Evolutionary conservation across 2,888 invertebrate genomes (phyloP).

Genomic region (Ophion ellenae): DNA sequence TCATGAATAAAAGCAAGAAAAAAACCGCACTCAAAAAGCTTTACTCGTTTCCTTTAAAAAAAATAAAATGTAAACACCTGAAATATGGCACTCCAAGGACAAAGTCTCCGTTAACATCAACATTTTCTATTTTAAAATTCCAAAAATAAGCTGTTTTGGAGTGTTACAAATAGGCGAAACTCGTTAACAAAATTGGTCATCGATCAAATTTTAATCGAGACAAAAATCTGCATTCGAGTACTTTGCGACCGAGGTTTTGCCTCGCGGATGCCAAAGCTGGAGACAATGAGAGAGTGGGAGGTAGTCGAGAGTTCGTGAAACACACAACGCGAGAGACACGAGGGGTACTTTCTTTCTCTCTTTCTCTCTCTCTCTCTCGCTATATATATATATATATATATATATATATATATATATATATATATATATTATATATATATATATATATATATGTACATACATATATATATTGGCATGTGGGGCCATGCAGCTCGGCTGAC

Average conservation of each 20-base stretch:
- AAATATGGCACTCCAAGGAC: no score
- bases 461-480: constrained; percentile 49
- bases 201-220: constrained; percentile 29
- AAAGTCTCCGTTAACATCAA: no score
- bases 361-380: no score
- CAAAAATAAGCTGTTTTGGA: no score
- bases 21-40: no score
- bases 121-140: no score
- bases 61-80: no score
- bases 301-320: constrained; percentile 55
- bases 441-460: constrained; percentile 20
- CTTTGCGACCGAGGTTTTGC: constrained; percentile 30
- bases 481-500: constrained; percentile 74
- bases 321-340: constrained; percentile 39
- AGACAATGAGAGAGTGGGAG: constrained; percentile 27
- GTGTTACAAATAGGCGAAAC: no score
- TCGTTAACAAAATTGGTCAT: background rate
- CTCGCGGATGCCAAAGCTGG: background rate
- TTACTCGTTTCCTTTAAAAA: no score
- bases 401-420: constrained; percentile 13
- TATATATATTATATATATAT: background rate
- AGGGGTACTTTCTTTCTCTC: background rate
- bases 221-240: constrained; percentile 33
- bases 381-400: background rate
- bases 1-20: no score